Base-by-base conservation (phyloP, 1,140 invertebrate genomes). In the Panulirus ornatus region DNA sequence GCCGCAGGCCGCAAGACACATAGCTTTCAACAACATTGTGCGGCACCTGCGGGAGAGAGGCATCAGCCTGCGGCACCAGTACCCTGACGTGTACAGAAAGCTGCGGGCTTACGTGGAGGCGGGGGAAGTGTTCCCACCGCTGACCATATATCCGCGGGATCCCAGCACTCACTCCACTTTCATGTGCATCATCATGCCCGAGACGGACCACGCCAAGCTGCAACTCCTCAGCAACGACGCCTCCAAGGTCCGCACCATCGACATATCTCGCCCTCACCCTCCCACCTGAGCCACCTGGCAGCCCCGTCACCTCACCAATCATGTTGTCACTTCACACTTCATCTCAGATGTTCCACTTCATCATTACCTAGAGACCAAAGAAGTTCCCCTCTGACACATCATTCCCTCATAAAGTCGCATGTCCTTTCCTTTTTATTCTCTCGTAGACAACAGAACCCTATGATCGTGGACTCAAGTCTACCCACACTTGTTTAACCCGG, bases 161-260 rank as follows among this genome's bases (percentile, higher is more conserved):
- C 95, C 95, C 58, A 94, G 95, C 1, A 97, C 96, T 11, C 97
- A 97, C 0, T 96, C 96, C 93, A 96, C 96, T 82, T 98, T 98
- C 93, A 97, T 98, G 95, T 98, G 97, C 94, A 96, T 98, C 73
- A 98, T 99, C 54, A 97, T 98, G 96, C 96, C 97, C 16, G 97
- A 98, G 92, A 95, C 96, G 0, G 96, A 97, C 91, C 95, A 95
- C 0, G 96, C 96, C 91, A 95, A 95, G 75, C 93, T 96, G n/a
- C 94, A 95, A 78, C 94, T 96, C 78, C 93, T 96, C 40, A 95
- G 96, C 3, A 95, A 94, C 3, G 95, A 96, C 58, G 95, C 95
- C 6, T 95, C 95, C 71, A 94, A 94, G 30, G 96, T 96, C 36
- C 95, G 94, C 66, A 96, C 96, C 91, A 95, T 96, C 44, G 96